Base-by-base conservation (phyloP, 2,797 vertebrate genomes). In the Ctenosaura bakeri region DNA sequence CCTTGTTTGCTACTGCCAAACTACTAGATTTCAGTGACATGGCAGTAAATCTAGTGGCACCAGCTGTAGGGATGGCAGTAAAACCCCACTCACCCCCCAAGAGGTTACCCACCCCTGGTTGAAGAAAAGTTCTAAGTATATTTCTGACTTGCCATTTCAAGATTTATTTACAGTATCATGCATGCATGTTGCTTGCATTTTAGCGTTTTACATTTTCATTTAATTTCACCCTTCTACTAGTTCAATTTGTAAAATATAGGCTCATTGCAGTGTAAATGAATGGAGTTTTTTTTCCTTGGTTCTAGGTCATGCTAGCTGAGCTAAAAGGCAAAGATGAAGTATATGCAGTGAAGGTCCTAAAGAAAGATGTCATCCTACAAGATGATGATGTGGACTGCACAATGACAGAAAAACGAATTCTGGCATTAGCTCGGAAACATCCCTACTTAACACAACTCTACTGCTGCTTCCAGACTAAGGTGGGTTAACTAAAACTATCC, bases 381-480 rank as follows among this genome's bases (percentile, higher is more conserved):
- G 99, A 99, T 12, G 99, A 99, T 0, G 99, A 99, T 0, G 99
- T 99, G 20, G 99, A 99, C 97, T 99, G 99, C 96, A 99, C 99
- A 0, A 98, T 99, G 98, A 99, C 99, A 0, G 99, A 99, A 95
- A 99, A 99, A 95, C 98, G 99, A 92, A 99, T 99, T 96, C 97
- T 99, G 83, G 99, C 99, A 0, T 96, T 99, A 92, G 99, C 98
- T 35, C 97, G 98, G 88, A 99, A 98, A 94, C 99, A 99, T 94
- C 99, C 99, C 0, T 99, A 99, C 92, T 97, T 99, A 94, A 99
- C 99, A 2, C 98, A 99, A 95, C 98, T 99, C 77, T 99, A 98
- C 95, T 99, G 98, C 98, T 99, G 99, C 98, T 99, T 99, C 97
- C 99, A 99, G 97, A 99, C 99, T 6, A 98, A 99, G 97, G 99